Base-by-base conservation (phyloP, 2,888 invertebrate species). In the Aspidiotus destructor region DNA sequence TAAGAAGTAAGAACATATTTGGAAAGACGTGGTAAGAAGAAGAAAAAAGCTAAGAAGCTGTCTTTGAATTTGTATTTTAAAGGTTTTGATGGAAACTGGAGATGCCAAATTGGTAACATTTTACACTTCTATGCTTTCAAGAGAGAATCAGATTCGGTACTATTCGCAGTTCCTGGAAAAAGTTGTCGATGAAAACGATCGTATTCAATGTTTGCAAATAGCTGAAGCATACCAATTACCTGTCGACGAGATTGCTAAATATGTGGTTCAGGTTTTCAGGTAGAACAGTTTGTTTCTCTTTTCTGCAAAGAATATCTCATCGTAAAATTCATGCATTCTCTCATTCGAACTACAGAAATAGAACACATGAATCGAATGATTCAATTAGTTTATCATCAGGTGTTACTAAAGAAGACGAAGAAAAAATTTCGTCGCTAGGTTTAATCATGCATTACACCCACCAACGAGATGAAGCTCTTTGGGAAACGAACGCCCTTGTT, bases 401-500 rank as follows among this genome's bases (percentile, higher is more conserved):
- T 70, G 80, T 88, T 16, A 86, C 86, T 0, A 82, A 83, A 74
- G 82, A 83, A 48, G 92, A 92, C 76, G 78, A 83, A 69, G 82
- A 83, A 70, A 88, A 88, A 77, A 87, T 91, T 62, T 83, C 84
- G 44, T 83, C 92, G 0, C 79, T 96, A 2, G 94, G 95, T 76
- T 95, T 94, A 92, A 78, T 96, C 9, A 82, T 87, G 40, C 87
- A 92, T 74, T 85, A 92, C 75, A 82, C 84, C 13, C 81, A 84
- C 61, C 93, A 94, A 77, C 79, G 87, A 55, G 83, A 85, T 53
- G 94, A 94, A 78, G 87, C 90, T 10, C 76, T 96, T 28, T 86
- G 86, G 82, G 87, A 95, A 75, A 86, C 89, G n/a, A 95, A 95
- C 81, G 86, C 90, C 15, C 83, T 96, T 76, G 87, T 94, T 74